Conservation (phyloP, 2,113 vertebrate species). For the Channa argus region DNA sequence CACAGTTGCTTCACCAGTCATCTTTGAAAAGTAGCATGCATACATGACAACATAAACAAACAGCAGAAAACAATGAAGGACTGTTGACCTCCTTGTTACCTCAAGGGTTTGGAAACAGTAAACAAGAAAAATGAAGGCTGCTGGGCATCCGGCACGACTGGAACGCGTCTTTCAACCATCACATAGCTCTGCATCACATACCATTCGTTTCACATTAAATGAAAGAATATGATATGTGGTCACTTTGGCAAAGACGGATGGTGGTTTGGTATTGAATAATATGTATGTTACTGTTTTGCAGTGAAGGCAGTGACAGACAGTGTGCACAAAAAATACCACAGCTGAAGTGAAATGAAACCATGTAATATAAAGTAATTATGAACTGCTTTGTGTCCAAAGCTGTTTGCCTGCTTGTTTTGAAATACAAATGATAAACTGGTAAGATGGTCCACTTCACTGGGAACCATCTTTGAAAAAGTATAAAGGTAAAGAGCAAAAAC, state of each 20-base stretch:
- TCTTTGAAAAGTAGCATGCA: neutral
- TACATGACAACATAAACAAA: neutral
- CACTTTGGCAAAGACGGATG: constrained; percentile 34
- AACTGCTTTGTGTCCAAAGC: constrained; percentile 2
- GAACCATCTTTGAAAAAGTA: neutral
- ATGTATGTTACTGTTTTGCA: constrained; percentile 39
- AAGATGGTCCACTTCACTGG: neutral
- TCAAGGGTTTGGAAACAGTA: constrained; percentile 15
- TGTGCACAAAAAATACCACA: neutral
- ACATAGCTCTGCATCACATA: constrained; percentile 39
- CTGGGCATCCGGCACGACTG: constrained; percentile 14
- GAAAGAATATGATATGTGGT: constrained; percentile 40
- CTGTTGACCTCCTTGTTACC: constrained; percentile 1
- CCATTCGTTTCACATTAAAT: constrained; percentile 32
- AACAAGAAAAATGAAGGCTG: constrained; percentile 1
- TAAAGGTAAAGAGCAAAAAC: neutral
- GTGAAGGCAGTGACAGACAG: constrained; percentile 29
- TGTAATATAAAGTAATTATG: neutral
- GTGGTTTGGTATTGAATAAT: constrained; percentile 41
- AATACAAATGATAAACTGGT: neutral
- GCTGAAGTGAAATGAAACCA: constrained; percentile 28
- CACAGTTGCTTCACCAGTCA: constrained; percentile 4
- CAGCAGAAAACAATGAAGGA: neutral
- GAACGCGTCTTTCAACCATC: constrained; percentile 26
- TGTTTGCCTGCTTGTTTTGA: neutral